Evolutionary conservation across 2,888 invertebrate genomes (phyloP), one percentile per base, ranked within the genome.

Genomic region (Heteropelma amictum): DNA sequence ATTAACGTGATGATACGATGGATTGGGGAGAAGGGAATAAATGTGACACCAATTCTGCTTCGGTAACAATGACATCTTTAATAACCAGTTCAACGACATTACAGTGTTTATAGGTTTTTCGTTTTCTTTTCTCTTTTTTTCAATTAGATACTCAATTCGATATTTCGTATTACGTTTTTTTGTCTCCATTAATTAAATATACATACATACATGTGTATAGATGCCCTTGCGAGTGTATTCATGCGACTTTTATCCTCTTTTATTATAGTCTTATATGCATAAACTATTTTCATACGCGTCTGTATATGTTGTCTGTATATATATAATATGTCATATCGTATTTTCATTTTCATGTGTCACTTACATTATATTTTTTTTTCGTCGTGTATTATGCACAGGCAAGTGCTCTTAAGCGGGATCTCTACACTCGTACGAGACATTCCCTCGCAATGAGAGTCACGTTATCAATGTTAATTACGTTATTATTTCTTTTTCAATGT

Each of bases 11-110:
- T 40, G 38, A 19, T 60, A 60, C n/a, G 12, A n/a, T 19, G 47
- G 33, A 58, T 30, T 12, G 12, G 28, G 17, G 30, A 72, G 40
- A 10, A 49, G 49, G 67, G 35, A 71, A 68, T 71, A 64, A 76
- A 71, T 63, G 61, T 58, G 71, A 71, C 75, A 67, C 68, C 33
- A 72, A 77, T 75, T 85, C 84, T 85, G 83, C 82, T 88, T 89
- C 85, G 84, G 87, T 89, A 89, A 89, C 89, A 89, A 88, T 88
- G 87, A 88, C 86, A 87, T 88, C 83, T 88, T 89, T 89, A 89
- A 89, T 89, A 88, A 88, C 85, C 85, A 85, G 82, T 88, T 88
- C 85, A 89, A 89, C 88, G 88, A 88, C 77, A 70, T 79, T 79
- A 79, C 79, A 79, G 72, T 79, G 79, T 79, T 76, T 73, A 78